A percentile compares a stretch with the other conserved stretches of the same genome.
Evolutionary conservation across 1,140 invertebrate genomes (phyloP).

Genomic region (Aphelinus atriplicis): DNA sequence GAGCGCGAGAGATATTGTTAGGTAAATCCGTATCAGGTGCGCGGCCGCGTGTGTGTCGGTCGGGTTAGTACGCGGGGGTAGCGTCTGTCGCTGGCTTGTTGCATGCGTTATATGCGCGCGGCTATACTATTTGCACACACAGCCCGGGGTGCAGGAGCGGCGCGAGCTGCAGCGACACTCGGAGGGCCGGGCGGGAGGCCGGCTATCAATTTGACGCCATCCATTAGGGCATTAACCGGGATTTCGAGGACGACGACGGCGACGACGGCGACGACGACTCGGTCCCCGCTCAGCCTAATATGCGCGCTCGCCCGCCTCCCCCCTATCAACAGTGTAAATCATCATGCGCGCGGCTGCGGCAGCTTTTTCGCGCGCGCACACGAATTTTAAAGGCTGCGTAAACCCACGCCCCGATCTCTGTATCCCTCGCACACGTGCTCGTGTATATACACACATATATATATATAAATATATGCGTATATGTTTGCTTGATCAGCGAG

Average conservation of each 20-base stretch:
- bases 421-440: too few species aligned
- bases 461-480: too few species aligned
- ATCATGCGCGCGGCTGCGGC: background rate
- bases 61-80: too few species aligned
- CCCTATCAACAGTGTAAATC: constrained; percentile 18
- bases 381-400: background rate
- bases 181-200: background rate
- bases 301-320: constrained; percentile 5
- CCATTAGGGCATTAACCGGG: constrained; percentile 51
- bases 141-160: constrained; percentile 2
- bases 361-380: too few species aligned
- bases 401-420: too few species aligned
- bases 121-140: constrained; percentile 52
- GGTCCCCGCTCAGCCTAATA: background rate
- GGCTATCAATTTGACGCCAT: constrained; percentile 56
- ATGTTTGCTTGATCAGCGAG: too few species aligned
- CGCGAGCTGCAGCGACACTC: too few species aligned
- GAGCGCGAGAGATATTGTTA: too few species aligned
- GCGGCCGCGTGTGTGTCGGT: too few species aligned
- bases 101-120: constrained; percentile 29
- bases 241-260: constrained; percentile 40
- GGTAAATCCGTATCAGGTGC: too few species aligned
- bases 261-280: background rate
- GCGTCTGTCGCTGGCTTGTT: background rate
- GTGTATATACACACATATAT: too few species aligned